Evolutionary conservation across 1,140 invertebrate species (phyloP), one percentile per base, ranked within the genome.

Genomic region (Frieseomelitta varia): DNA sequence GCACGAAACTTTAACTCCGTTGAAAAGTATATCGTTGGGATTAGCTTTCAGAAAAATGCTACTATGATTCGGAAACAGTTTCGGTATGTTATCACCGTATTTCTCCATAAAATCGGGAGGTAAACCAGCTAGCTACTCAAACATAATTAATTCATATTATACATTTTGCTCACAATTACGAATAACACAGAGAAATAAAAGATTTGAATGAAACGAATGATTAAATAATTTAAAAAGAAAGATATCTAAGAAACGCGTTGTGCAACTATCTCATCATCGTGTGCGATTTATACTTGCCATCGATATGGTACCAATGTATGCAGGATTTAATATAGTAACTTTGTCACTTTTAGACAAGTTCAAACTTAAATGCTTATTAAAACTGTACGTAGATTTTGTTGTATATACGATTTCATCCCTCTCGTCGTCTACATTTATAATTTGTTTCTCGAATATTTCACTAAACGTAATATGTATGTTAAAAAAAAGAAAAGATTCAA

Each of bases 271-370:
- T 69, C 3, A 39, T 11, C 24, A 11, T 58, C 21, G 1, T 53
- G 2, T 19, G 1, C 1, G 56, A 27, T 69, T 47, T 47, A 6
- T 51, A 58, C 58, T 88, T 86, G 88, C 91, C 79, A 76, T 85
- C 2, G 65, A 53, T n/a, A 91, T 80, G 2, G 80, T 84, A 34
- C 91, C 90, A 0, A 91, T 30, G 63, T 92, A 91, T 34, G 86
- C 90, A 8, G 85, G 79, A 81, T 91, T 91, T 39, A 92, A 55
- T n/a, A 91, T 71, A 0, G 85, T 90, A 6, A 92, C 19, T 76
- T 83, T 80, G 4, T 91, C 88, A 4, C 84, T 65, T 15, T 87
- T 81, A 15, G 84, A 68, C 21, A 71, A 39, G 2, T 85, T 85
- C 10, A 78, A 30, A 30, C 88, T 90, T 58, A 47, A 27, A 30